phyloP scores from a whole-genome alignment of 2,113 vertebrate genomes.

The Dicrurus megarhynchus region DNA sequence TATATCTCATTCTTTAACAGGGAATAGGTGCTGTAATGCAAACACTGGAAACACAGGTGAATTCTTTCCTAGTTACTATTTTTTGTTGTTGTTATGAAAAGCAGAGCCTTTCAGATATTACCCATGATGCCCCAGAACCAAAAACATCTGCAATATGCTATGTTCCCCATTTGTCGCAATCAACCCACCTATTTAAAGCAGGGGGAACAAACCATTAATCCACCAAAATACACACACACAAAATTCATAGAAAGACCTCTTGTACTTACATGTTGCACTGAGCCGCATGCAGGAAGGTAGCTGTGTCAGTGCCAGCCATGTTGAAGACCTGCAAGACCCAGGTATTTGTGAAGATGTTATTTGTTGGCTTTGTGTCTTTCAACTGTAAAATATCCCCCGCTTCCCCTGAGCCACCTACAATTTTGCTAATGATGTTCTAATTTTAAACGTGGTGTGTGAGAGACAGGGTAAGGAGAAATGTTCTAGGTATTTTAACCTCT shows the following conservation, averaged over 20 bases:
- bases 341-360: slow-evolving; percentile 12
- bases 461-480: neutral
- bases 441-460: neutral
- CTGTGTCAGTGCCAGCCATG: neutral
- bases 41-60: neutral
- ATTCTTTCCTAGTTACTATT: neutral
- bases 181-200: neutral
- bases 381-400: neutral
- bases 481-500: neutral
- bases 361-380: neutral
- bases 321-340: slow-evolving; percentile 49
- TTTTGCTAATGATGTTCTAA: neutral
- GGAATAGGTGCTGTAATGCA: neutral
- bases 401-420: neutral
- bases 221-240: neutral
- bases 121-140: slow-evolving; percentile 8
- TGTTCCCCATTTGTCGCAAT: neutral
- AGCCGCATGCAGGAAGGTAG: neutral
- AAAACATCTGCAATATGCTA: slow-evolving; percentile 54
- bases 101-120: neutral
- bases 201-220: neutral
- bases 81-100: neutral
- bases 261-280: neutral
- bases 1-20: neutral
- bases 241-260: neutral